phyloP scores from a whole-genome alignment of 2,888 invertebrate genomes.

The Panzeria rudis region DNA sequence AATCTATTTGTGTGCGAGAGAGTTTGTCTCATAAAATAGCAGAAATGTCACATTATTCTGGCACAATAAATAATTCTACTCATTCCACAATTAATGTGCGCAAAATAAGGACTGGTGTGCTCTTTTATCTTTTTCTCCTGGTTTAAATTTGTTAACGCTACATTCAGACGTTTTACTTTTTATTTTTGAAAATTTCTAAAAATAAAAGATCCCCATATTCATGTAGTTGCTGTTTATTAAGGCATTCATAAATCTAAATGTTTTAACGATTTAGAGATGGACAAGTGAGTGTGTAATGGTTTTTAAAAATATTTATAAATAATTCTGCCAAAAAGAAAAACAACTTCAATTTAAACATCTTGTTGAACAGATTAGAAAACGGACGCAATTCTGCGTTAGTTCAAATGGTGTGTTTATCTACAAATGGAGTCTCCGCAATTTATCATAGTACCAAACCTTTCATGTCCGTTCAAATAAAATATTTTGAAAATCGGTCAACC shows the following conservation, averaged over 20 bases:
- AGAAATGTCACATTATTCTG: conserved; percentile 52
- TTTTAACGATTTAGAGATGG: conserved; percentile 24
- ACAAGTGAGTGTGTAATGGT: conserved; percentile 27
- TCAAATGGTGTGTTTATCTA: no score
- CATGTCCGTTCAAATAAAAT: no score
- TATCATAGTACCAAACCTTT: no score
- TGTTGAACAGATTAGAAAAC: no score
- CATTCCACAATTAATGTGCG: conserved; percentile 17
- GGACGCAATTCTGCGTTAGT: no score
- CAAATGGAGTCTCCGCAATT: no score
- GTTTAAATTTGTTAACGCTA: conserved; percentile 2
- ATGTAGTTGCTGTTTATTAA: conserved; percentile 38
- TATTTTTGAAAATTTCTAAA: conserved; percentile 40
- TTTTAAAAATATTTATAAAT: no score
- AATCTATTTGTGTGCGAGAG: conserved; percentile 23
- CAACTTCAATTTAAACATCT: no score
- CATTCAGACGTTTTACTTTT: conserved; percentile 31
- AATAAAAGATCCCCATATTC: conserved; percentile 47
- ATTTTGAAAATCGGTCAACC: no score
- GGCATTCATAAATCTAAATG: conserved; percentile 55
- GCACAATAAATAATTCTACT: conserved; percentile 42
- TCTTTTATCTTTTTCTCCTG: conserved; percentile 4
- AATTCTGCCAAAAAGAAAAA: no score
- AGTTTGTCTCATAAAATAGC: conserved; percentile 32
- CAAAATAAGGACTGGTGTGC: conserved; percentile 22